Base-by-base conservation (phyloP, 2,888 invertebrate species). In the Acleris laterana region DNA sequence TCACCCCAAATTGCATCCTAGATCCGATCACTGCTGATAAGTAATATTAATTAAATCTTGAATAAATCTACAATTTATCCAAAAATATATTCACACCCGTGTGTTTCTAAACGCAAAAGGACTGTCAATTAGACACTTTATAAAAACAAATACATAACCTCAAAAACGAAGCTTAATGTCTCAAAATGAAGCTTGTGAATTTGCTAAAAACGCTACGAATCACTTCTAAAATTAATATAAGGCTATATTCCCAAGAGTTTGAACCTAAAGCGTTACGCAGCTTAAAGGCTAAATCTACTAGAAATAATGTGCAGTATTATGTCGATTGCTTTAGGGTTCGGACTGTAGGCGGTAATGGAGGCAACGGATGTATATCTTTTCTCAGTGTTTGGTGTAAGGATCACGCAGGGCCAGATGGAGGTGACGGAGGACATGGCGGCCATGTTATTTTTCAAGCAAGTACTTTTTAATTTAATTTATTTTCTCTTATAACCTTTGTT, bases 381-480 rank as follows among this genome's bases (percentile, higher is more conserved):
- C 89, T 98, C 6, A 95, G 95, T 69, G 90, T 95, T 9, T 97
- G 95, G 94, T 93, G 94, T 62, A 98, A 98, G 77, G 98, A 98
- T 70, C 94, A 94, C 65, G 99, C 98, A 0, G 99, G 99, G 0
- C 99, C 99, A 0, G 97, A 98, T 85, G 99, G 99, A 0, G 99
- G 99, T 0, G 98, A 99, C 85, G 99, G 99, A 0, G 99, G 99
- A 0, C 95, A 97, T 81, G 99, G 99, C 0, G 99, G 98, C 0
- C 99, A 99, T 89, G 96, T 99, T 1, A 94, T 99, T 63, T 96
- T 99, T 69, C 87, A 89, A 77, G 90, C 90, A 55, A 69, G 63
- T 62, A 67, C 19, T 13, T 38, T 13, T 38, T 13, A 38, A 32
- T 32, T 3, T 4, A 0, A 9, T 9, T 0, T 1, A 28, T 28